These are phyloP conservation scores for Cassiopea xamachana DNA, from an alignment of 30 jellyfish, hydroid and myxozoan genomes.

Conservation along the genomic window DNA sequence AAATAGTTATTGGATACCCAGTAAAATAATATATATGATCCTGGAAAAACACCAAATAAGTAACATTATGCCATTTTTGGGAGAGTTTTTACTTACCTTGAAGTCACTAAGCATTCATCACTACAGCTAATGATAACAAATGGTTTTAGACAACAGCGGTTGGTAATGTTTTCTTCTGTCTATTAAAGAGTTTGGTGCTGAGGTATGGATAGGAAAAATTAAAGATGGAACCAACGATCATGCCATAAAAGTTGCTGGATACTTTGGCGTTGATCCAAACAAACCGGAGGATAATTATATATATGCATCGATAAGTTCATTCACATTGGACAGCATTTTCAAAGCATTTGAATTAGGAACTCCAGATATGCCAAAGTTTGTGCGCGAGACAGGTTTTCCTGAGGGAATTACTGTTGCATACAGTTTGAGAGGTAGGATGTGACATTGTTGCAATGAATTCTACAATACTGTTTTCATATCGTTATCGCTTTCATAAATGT, in stretches of 20 bases:
- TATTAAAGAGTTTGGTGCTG: constrained; percentile 76
- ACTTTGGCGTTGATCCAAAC: constrained; percentile 67
- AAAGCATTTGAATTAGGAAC: constrained; percentile 69
- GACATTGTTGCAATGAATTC: not conserved
- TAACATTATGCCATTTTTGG: no score
- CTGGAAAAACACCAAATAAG: no score
- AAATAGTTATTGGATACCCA: no score
- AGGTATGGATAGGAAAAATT: constrained; percentile 73
- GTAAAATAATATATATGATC: no score
- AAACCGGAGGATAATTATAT: constrained; percentile 65
- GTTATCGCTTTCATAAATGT: no score
- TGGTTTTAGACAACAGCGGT: no score
- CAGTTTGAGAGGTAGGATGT: constrained; percentile 40
- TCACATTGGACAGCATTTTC: constrained; percentile 40
- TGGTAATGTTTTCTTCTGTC: not conserved
- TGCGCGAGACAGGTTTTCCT: constrained; percentile 58
- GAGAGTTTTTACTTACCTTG: no score
- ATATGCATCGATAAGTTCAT: constrained; percentile 51
- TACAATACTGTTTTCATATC: no score
- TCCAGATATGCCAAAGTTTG: constrained; percentile 47
- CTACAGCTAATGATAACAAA: no score
- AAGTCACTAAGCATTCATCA: no score
- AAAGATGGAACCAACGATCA: constrained; percentile 58
- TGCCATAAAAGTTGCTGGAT: constrained; percentile 65
- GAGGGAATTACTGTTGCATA: constrained; percentile 57